Percentiles rank a stretch among this genome's conserved stretches.
These are phyloP conservation scores for Actinopyga echinites DNA, from an alignment of 53 echinoderm and acorn worm genomes.

Conservation along the genomic window DNA sequence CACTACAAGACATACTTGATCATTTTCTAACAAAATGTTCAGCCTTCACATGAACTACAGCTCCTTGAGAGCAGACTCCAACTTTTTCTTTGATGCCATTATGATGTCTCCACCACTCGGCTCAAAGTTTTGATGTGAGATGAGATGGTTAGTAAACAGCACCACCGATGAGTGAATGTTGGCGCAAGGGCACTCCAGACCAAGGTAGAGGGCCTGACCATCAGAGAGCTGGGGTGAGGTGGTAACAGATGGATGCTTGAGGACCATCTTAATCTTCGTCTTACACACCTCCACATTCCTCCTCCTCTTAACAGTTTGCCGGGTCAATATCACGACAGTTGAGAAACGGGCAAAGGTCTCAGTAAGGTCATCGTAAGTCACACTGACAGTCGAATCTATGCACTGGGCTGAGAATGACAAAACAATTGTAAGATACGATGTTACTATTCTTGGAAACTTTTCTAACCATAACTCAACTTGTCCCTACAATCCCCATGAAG, in stretches of 20 bases:
- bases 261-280: neutral
- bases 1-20: too few species aligned
- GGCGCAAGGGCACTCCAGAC: neutral
- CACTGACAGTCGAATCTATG: neutral
- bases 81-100: conserved; percentile 1
- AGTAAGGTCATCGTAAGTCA: neutral
- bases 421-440: neutral
- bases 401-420: neutral
- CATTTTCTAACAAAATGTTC: too few species aligned
- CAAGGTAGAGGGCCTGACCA: neutral
- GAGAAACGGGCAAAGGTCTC: neutral
- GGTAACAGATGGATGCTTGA: neutral
- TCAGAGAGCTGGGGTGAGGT: too few species aligned
- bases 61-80: neutral
- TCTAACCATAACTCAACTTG: too few species aligned
- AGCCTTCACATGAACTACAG: neutral
- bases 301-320: neutral
- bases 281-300: neutral
- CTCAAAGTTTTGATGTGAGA: neutral
- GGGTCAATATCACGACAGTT: neutral
- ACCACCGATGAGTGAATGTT: neutral
- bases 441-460: too few species aligned
- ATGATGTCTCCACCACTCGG: neutral
- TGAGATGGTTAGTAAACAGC: conserved; percentile 5
- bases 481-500: too few species aligned